Percentiles rank a stretch among this genome's conserved stretches.
Conservation (phyloP, 2,888 invertebrate genomes). For the Agrochola circellaris region DNA sequence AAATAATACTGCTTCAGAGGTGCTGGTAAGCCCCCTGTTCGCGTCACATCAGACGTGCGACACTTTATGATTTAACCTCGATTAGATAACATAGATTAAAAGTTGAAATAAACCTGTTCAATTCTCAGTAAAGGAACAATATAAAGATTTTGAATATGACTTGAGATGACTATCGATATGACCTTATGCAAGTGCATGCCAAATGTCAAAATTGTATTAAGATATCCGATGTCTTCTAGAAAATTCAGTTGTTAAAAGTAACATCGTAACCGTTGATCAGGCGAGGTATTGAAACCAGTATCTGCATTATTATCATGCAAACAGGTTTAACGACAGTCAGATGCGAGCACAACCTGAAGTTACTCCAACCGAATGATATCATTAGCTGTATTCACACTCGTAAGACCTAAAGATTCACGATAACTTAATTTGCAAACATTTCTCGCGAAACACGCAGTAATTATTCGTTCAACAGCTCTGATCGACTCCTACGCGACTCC, state of each 20-base stretch:
- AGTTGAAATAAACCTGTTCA: not conserved
- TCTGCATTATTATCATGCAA: conserved; percentile 31
- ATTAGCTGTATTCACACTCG: conserved; percentile 33
- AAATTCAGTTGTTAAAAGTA: not conserved
- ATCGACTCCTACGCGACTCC: conserved; percentile 50
- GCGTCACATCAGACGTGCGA: conserved; percentile 70
- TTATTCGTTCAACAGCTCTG: conserved; percentile 45
- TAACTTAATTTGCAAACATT: conserved; percentile 37
- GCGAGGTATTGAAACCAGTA: conserved; percentile 27
- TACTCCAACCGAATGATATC: conserved; percentile 22
- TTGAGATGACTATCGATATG: not conserved
- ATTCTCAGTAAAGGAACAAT: too few relatives aligned
- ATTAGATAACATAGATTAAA: conserved; percentile 37
- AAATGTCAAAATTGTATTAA: not conserved
- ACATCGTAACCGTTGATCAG: conserved; percentile 12
- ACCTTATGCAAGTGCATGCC: not conserved
- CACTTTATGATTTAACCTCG: conserved; percentile 50
- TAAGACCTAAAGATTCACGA: conserved; percentile 22
- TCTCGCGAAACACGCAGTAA: conserved; percentile 33
- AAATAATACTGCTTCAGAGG: too few relatives aligned
- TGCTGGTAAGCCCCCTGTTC: conserved; percentile 51
- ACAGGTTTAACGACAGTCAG: conserved; percentile 38
- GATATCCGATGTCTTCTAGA: not conserved
- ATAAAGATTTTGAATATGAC: too few relatives aligned
- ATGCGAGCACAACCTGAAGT: conserved; percentile 15